Base-by-base conservation (phyloP, 2,797 vertebrate species). In the Atherinosoma microstoma region DNA sequence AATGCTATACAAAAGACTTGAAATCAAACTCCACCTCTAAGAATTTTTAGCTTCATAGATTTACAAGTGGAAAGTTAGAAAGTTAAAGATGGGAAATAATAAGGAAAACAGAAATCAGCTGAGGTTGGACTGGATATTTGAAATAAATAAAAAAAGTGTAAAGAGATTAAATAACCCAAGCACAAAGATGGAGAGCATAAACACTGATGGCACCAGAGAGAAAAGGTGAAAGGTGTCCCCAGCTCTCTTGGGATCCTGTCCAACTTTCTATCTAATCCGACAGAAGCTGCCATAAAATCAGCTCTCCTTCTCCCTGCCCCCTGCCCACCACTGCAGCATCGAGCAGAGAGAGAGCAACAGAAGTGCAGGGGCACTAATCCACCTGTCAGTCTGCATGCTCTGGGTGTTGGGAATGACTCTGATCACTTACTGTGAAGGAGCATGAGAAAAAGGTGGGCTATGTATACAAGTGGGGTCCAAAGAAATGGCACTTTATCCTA, bases 201-300 rank as follows among this genome's bases (percentile, higher is more conserved):
- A 78, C 73, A 78, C 53, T 36, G 4, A 60, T 70, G 74, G 73
- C 30, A 1, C 66, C 59, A 75, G 68, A 58, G 34, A 42, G 67
- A 76, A 49, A 51, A 76, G 80, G 83, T 76, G 60, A 88, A 87
- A 84, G 87, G 82, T 91, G 78, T 85, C 67, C 70, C 62, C 70
- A 67, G 79, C 70, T 81, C 71, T 86, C 60, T 56, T 81, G 78
- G 75, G 84, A 71, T 29, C 58, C 38, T 83, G 86, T 81, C 64
- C 72, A 54, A 76, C 75, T 88, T 87, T 73, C 75, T 70, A 81
- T 84, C 80, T 93, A 90, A 93, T 93, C 85, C 60, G 62, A 75
- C 79, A 80, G 88, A 91, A 89, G 88, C 90, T 70, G 74, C 89
- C 87, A 82, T 92, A 87, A 90, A 94, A 92, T 88, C 89, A 82